Evolutionary conservation across 2,113 vertebrate genomes (phyloP), one percentile per base, ranked within the genome.

Genomic region (Canis aureus): DNA sequence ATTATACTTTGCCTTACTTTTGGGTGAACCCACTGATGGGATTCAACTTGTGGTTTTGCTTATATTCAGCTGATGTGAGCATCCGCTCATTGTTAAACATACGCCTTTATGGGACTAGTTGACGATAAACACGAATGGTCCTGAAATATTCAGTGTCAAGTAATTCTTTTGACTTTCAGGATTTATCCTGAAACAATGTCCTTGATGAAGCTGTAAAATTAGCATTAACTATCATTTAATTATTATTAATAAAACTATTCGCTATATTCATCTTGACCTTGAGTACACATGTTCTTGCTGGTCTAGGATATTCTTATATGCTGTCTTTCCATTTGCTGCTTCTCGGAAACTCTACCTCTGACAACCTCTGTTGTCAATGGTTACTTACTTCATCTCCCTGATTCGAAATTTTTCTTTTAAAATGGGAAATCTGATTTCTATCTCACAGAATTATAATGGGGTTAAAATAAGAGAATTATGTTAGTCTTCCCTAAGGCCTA

Each of bases 351-450:
- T 7, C 43, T 64, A 17, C 20, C 29, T 16, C 76, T 22, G 16
- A 22, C 27, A 88, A 60, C 11, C 38, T 29, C 67, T 92, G 13
- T 53, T n/a, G 49, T 64, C 78, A 35, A 0, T 83, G 25, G 4
- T n/a, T 71, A 32, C 35, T 76, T 43, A 38, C 3, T 62, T 89
- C 84, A 67, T 71, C 16, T n/a, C 35, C 53, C 2, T 84, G 79
- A 79, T 79, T 78, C 29, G 27, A 73, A 87, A 76, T 67, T 69
- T 92, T 89, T 53, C 16, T 22, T 89, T 89, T 78, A 84, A 83
- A 20, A 74, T 8, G 22, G 53, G 8, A 79, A 62, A 92, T 38
- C 20, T 89, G 89, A 85, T 64, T 97, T 80, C 55, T 89, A n/a
- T 60, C 55, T 95, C 23, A 80, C 32, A 71, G 29, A 89, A 89